Conservation (phyloP, 92 coral and sea anemone species). For the Zoanthus sociatus region DNA sequence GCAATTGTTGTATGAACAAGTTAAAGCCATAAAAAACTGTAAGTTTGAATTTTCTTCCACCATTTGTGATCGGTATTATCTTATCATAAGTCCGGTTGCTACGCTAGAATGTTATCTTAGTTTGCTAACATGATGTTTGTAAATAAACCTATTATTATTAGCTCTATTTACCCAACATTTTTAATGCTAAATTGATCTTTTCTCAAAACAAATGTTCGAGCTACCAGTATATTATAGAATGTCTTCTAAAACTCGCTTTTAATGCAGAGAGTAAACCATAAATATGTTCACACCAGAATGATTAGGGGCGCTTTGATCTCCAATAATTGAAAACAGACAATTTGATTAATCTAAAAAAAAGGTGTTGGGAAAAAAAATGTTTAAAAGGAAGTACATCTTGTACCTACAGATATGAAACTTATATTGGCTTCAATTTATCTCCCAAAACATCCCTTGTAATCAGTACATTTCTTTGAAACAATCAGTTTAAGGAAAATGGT, state of each 20-base stretch:
- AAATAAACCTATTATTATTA: slow-evolving; percentile 28
- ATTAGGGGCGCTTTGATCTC: slow-evolving; percentile 14
- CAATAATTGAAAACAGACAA: slow-evolving; percentile 19
- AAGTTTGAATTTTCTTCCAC: neutral
- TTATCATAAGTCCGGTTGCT: slow-evolving; percentile 17
- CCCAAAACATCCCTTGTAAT: neutral
- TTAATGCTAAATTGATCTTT: slow-evolving; percentile 33
- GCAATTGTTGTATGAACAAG: neutral
- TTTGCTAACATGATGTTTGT: slow-evolving; percentile 40
- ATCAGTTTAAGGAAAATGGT: neutral
- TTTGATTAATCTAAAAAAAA: slow-evolving; percentile 7
- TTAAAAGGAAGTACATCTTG: neutral
- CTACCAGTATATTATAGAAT: neutral
- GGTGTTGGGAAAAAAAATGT: slow-evolving; percentile 20
- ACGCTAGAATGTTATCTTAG: slow-evolving; percentile 31
- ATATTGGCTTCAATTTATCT: neutral
- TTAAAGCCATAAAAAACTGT: neutral
- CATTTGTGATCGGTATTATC: neutral
- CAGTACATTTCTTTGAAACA: neutral
- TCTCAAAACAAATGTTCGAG: slow-evolving; percentile 35
- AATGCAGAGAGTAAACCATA: slow-evolving; percentile 24
- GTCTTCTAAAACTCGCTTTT: neutral
- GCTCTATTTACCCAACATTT: slow-evolving; percentile 17
- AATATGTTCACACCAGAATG: slow-evolving; percentile 31
- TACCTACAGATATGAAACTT: neutral